These are phyloP conservation scores for Aphaenogaster ashmeadi DNA, from an alignment of 1,140 invertebrate species.

Conservation along the genomic window DNA sequence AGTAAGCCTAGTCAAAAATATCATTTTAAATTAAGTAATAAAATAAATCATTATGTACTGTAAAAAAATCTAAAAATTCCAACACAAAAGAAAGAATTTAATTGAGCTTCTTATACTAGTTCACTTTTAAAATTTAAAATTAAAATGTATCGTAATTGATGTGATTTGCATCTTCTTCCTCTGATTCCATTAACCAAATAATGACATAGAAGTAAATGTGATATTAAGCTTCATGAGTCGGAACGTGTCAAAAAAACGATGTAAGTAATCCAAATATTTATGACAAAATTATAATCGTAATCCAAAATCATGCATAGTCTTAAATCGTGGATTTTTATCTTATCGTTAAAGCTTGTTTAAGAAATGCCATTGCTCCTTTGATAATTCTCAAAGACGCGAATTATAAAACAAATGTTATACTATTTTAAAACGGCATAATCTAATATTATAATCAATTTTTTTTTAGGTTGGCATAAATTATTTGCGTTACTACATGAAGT, in stretches of 20 bases:
- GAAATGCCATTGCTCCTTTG: neutral
- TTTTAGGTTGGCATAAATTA: neutral
- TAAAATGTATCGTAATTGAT: neutral
- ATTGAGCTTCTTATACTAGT: neutral
- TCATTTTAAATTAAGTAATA: neutral
- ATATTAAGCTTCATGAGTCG: neutral
- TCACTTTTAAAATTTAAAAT: neutral
- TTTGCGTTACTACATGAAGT: neutral
- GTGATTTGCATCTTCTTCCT: conserved; percentile 1
- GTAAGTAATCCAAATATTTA: neutral
- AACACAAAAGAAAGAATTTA: neutral
- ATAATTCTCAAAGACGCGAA: neutral
- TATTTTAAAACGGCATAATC: neutral
- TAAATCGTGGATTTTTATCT: neutral
- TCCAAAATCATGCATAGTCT: neutral
- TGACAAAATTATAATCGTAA: neutral
- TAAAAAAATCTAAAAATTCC: neutral
- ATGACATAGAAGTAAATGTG: neutral
- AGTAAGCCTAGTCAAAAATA: neutral
- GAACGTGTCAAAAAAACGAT: neutral
- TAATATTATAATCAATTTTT: neutral
- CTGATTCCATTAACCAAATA: neutral
- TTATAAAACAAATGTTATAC: neutral
- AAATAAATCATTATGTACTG: neutral
- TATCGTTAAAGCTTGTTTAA: neutral